Evolutionary conservation across 2,888 invertebrate species (phyloP).

Genomic region (Eilema caniola): DNA sequence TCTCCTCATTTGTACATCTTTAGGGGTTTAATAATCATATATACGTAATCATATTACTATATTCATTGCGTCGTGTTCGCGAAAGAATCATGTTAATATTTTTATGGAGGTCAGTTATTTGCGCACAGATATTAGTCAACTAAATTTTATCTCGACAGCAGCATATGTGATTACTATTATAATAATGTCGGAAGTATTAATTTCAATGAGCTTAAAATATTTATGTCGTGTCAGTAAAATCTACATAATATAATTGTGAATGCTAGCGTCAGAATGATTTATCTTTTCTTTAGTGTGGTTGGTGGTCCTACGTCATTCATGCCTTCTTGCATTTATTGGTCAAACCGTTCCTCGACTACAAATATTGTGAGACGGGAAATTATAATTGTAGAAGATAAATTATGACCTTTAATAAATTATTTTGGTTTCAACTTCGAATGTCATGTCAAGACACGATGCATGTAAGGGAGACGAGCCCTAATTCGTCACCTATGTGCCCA

Average conservation of each 20-base stretch:
- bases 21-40: background rate
- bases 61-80: background rate
- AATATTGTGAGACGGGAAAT: background rate
- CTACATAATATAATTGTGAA: background rate
- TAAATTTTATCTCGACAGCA: background rate
- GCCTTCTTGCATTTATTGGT: background rate
- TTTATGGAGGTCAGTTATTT: background rate
- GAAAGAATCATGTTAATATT: background rate
- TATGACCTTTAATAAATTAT: background rate
- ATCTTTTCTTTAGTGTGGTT: background rate
- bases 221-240: background rate
- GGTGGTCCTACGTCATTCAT: background rate
- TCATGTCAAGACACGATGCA: background rate
- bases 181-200: constrained; percentile 34
- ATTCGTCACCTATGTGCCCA: too few species aligned
- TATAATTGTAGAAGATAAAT: background rate
- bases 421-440: background rate
- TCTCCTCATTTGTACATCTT: background rate
- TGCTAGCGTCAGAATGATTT: background rate
- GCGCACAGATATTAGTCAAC: constrained; percentile 17
- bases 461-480: too few species aligned
- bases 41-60: background rate
- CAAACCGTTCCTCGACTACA: background rate
- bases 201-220: constrained; percentile 30
- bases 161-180: constrained; percentile 26